Conservation (phyloP, 2,797 vertebrate genomes). For the Artibeus lituratus region DNA sequence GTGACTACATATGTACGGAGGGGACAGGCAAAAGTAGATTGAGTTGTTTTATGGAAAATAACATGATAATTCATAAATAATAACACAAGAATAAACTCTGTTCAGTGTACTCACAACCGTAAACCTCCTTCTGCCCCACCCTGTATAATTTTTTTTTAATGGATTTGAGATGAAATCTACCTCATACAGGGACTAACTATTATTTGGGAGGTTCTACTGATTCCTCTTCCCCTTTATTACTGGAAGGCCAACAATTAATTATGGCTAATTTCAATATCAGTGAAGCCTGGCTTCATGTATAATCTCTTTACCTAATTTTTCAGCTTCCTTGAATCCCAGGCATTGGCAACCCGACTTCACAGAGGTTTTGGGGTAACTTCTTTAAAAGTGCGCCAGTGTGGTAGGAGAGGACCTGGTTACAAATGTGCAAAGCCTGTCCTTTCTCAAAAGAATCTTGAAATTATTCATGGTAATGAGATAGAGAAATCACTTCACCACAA, state of each 20-base stretch:
- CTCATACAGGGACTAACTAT: not conserved
- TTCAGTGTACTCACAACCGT: not conserved
- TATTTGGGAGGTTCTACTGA: not conserved
- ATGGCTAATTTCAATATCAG: not conserved
- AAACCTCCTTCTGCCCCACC: not conserved
- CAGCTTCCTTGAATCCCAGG: not conserved
- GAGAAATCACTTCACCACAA: not conserved
- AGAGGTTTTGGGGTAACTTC: not conserved
- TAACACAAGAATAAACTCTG: not conserved
- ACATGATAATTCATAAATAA: not conserved
- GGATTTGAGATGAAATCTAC: not conserved
- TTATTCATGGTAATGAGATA: not conserved
- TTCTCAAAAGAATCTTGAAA: not conserved
- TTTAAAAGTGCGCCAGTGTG: not conserved
- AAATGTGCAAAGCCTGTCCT: not conserved
- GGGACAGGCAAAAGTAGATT: not conserved
- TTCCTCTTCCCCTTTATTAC: not conserved
- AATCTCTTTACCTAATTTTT: not conserved
- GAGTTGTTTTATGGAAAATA: not conserved
- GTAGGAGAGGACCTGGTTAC: not conserved
- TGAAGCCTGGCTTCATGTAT: not conserved
- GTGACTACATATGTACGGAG: not conserved
- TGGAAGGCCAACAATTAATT: not conserved
- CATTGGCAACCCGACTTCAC: not conserved
- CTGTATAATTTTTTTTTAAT: not conserved